A percentile compares a stretch with the other conserved stretches of the same genome.
Evolutionary conservation across 2,888 invertebrate species (phyloP).

Genomic region (Gonocerus acuteangulatus): DNA sequence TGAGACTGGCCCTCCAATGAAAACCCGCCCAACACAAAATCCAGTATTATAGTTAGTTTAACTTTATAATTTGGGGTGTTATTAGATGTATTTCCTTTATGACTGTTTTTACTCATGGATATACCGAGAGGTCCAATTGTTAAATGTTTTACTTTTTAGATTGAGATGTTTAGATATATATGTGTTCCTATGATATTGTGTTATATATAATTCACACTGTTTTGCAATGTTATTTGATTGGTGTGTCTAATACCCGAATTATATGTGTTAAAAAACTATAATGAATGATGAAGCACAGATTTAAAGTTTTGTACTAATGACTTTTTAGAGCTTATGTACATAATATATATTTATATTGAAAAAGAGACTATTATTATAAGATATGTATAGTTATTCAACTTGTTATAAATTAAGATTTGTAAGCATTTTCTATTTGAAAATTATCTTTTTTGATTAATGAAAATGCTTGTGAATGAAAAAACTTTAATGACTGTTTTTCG

Average conservation of each 20-base stretch:
- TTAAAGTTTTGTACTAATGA: conserved; percentile 38
- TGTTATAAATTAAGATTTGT: conserved; percentile 22
- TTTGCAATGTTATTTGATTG: conserved; percentile 25
- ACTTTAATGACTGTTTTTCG: conserved; percentile 19
- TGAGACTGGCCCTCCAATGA: conserved; percentile 20
- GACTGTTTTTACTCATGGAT: conserved; percentile 22
- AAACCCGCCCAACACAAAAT: conserved; percentile 10
- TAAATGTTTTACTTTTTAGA: conserved; percentile 22
- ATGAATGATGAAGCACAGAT: conserved; percentile 30
- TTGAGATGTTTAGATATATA: conserved; percentile 24
- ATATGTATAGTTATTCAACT: conserved; percentile 24
- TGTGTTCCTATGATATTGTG: conserved; percentile 23
- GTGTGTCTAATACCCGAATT: conserved; percentile 27
- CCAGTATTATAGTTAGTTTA: conserved; percentile 31
- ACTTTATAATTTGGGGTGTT: conserved; percentile 32
- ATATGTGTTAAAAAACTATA: conserved; percentile 30
- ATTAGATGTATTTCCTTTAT: conserved; percentile 24
- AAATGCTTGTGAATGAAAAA: conserved; percentile 22
- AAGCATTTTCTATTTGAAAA: conserved; percentile 27
- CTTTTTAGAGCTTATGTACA: conserved; percentile 40
- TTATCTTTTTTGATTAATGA: conserved; percentile 19
- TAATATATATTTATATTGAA: conserved; percentile 38
- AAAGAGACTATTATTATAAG: conserved; percentile 34
- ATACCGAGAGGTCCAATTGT: conserved; percentile 27
- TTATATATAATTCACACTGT: conserved; percentile 14